Percentiles rank a stretch among this genome's conserved stretches.
These are phyloP conservation scores for Ichneumon xanthorius DNA, from an alignment of 2,888 invertebrate genomes.

Conservation along the genomic window DNA sequence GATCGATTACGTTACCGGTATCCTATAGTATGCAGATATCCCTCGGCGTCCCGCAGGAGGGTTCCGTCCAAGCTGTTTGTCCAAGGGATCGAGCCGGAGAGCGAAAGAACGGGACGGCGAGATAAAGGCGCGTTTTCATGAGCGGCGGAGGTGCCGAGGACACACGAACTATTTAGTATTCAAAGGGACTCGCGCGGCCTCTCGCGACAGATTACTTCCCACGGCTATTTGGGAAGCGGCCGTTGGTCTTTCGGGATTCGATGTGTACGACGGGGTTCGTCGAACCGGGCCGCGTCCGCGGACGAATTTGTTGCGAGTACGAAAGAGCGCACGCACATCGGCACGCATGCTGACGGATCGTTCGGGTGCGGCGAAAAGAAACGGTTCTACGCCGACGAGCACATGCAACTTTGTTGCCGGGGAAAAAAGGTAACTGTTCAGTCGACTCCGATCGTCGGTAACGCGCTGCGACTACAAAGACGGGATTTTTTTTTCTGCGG, in stretches of 20 bases:
- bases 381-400: constrained; percentile 14
- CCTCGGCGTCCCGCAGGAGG: not conserved
- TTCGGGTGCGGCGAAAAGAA: constrained; percentile 30
- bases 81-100: constrained; percentile 11
- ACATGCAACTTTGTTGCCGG: constrained; percentile 9
- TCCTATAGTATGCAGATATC: constrained; percentile 52
- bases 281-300: constrained; percentile 67
- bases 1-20: constrained; percentile 63
- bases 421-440: constrained; percentile 12
- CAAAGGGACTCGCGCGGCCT: constrained; percentile 75
- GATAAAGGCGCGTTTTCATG: constrained; percentile 34
- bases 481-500: not conserved
- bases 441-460: not conserved
- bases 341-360: constrained; percentile 28
- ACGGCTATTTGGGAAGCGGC: constrained; percentile 83
- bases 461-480: not conserved
- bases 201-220: constrained; percentile 79
- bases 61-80: not conserved
- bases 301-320: constrained; percentile 10
- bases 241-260: constrained; percentile 79
- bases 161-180: constrained; percentile 80
- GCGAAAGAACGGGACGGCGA: not conserved
- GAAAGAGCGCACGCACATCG: constrained; percentile 60
- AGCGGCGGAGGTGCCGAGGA: constrained; percentile 41
- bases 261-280: constrained; percentile 66